Evolutionary conservation across 1,140 invertebrate genomes (phyloP).

Genomic region (Aphelinus atriplicis): DNA sequence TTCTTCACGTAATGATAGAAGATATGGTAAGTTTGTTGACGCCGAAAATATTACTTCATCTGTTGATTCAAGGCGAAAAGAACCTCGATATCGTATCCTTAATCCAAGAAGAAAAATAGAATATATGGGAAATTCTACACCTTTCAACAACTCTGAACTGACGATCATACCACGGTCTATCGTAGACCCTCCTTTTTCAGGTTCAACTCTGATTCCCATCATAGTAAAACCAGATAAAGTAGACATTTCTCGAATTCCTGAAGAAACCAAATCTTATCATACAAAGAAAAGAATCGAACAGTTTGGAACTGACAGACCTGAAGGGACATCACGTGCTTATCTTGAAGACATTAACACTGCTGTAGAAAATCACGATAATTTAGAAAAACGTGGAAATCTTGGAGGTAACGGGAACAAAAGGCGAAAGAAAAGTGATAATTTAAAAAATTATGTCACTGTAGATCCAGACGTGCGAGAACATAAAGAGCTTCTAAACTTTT

Average conservation of each 20-base stretch:
- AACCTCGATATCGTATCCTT: conserved; percentile 50
- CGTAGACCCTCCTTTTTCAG: conserved; percentile 1
- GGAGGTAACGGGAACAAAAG: conserved; percentile 14
- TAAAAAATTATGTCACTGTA: conserved; percentile 36
- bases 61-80: conserved; percentile 46
- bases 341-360: not conserved
- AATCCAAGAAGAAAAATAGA: not conserved
- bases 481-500: conserved; percentile 33
- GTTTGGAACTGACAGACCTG: not conserved
- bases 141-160: not conserved
- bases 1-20: conserved; percentile 31
- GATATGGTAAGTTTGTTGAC: conserved; percentile 46
- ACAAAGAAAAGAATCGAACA: conserved; percentile 1
- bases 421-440: conserved; percentile 39
- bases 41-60: conserved; percentile 23
- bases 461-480: conserved; percentile 9
- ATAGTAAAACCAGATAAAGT: conserved; percentile 28
- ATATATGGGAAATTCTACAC: not conserved
- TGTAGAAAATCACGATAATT: not conserved
- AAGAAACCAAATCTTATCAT: conserved; percentile 21
- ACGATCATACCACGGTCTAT: not conserved
- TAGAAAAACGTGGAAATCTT: conserved; percentile 6
- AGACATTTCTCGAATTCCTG: conserved; percentile 1
- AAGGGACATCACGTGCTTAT: not conserved
- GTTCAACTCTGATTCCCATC: conserved; percentile 32